Base-by-base conservation (phyloP, 2,888 invertebrate species). In the Agrochola litura region DNA sequence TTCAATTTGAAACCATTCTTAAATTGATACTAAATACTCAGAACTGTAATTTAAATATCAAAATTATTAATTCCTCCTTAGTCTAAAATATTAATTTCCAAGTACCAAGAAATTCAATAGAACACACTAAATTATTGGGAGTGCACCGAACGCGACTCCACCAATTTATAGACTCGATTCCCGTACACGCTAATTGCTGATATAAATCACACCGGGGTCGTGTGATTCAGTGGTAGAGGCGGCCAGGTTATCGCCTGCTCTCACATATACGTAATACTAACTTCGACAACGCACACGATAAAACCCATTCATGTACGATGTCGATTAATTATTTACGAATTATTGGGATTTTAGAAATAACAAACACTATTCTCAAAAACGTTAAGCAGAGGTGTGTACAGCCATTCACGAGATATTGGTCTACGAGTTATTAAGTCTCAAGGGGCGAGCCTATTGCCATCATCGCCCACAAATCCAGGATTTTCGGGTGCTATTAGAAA, bases 151-250 rank as follows among this genome's bases (percentile, higher is more conserved):
- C 71, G 77, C 66, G 72, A 66, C 77, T 76, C 70, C 61, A 73
- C 79, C 85, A 87, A 91, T 91, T 90, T 90, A 90, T 90, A 86
- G 85, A 89, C 79, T 83, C 85, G 81, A 85, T 90, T 90, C 89
- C 88, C 85, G 88, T 90, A 88, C 87, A 87, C 88, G 89, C 89
- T 94, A 94, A 95, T 95, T 95, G 92, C 91, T 84, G 83, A 91
- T 87, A 94, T 94, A 95, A 94, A 95, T 95, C 94, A 93, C 90
- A 84, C 78, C 79, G 89, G 86, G 90, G 90, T 91, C 91, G 92
- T 91, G 92, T 90, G 93, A 93, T 93, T 92, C 92, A 92, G 89
- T 89, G 85, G 87, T 83, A 82, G 76, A 77, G 84, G 82, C 80
- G 89, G 85, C 89, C 82, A 69, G 95, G 95, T 94, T 95, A 95